Conservation (phyloP, 2,888 invertebrate species). For the Eristalis tenax region DNA sequence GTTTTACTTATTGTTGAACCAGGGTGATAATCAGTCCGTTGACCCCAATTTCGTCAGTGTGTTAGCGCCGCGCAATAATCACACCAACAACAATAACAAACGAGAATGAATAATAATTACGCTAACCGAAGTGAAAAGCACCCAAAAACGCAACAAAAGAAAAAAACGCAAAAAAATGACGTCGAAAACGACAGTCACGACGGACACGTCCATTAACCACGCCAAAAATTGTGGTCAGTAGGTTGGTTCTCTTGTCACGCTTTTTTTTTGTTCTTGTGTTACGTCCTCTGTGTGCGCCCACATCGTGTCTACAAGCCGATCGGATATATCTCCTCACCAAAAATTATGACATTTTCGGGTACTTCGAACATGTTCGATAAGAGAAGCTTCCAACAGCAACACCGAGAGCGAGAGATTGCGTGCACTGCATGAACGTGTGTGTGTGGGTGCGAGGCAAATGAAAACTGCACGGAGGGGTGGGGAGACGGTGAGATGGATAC, state of each 20-base stretch:
- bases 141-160: neutral
- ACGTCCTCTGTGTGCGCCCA: neutral
- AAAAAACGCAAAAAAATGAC: neutral
- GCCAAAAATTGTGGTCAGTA: slow-evolving; percentile 49
- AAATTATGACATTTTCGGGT: slow-evolving; percentile 33
- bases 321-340: too few species aligned
- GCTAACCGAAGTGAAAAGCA: slow-evolving; percentile 15
- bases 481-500: neutral
- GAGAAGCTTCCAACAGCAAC: slow-evolving; percentile 5
- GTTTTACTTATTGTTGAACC: neutral
- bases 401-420: neutral
- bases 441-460: neutral
- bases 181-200: neutral
- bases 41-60: slow-evolving; percentile 54
- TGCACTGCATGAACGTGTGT: neutral
- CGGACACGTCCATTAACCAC: neutral
- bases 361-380: slow-evolving; percentile 46
- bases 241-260: slow-evolving; percentile 30
- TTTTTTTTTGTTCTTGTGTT: slow-evolving; percentile 7
- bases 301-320: neutral
- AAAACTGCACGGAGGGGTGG: neutral
- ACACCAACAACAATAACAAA: slow-evolving; percentile 14
- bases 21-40: slow-evolving; percentile 37
- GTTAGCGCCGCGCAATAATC: slow-evolving; percentile 22
- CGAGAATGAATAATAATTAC: slow-evolving; percentile 25